Evolutionary conservation across 2,113 vertebrate genomes (phyloP).

Genomic region (Neofelis nebulosa): DNA sequence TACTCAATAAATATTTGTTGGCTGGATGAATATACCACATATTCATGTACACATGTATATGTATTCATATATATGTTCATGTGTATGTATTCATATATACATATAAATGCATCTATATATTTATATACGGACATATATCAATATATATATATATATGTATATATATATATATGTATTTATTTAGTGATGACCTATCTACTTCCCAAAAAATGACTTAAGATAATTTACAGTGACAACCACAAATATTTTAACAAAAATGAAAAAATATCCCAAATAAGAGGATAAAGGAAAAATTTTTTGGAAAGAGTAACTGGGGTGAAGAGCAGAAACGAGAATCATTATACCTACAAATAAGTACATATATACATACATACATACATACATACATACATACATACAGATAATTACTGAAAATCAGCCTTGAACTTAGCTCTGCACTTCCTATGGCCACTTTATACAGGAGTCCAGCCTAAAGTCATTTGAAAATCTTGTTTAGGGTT

Average conservation of each 20-base stretch:
- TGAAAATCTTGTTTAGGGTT: slow-evolving; percentile 11
- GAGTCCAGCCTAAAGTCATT: background rate
- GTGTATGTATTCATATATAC: background rate
- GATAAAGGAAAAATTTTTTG: background rate
- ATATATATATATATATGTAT: too few species aligned
- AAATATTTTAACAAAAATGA: background rate
- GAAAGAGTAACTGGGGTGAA: background rate
- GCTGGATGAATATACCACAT: background rate
- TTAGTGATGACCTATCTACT: background rate
- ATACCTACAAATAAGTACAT: background rate
- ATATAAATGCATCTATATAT: background rate
- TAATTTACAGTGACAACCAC: background rate
- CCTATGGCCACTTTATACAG: background rate
- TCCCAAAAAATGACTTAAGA: background rate
- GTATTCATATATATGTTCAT: background rate
- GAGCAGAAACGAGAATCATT: background rate
- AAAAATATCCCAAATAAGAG: background rate
- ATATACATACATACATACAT: too few species aligned
- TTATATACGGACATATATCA: background rate
- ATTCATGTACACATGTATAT: background rate
- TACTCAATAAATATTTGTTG: background rate
- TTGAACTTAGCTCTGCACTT: background rate
- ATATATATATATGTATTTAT: background rate
- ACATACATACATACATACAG: too few species aligned
- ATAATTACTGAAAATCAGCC: background rate